phyloP scores from a whole-genome alignment of 2,113 vertebrate species.

The Stictonetta naevosa region DNA sequence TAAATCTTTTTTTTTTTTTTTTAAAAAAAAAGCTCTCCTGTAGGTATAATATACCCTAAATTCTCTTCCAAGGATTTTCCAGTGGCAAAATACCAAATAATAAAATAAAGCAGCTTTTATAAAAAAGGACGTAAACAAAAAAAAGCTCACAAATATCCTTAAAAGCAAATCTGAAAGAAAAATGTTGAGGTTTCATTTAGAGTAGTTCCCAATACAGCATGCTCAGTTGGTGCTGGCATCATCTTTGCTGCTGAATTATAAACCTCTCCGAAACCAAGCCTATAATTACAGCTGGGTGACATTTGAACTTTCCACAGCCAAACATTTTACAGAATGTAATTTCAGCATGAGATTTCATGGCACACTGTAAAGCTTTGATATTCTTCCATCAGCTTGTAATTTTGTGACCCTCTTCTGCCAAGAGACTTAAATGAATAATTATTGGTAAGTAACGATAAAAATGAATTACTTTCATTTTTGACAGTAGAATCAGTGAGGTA shows the following conservation, averaged over 20 bases:
- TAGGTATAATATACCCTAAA: neutral
- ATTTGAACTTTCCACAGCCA: slow-evolving; percentile 50
- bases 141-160: neutral
- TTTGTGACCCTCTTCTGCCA: neutral
- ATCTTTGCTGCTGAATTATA: slow-evolving; percentile 47
- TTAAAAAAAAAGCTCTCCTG: neutral
- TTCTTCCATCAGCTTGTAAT: neutral
- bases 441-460: slow-evolving; percentile 7
- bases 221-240: neutral
- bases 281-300: slow-evolving; percentile 54
- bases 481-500: neutral
- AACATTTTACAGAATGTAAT: slow-evolving; percentile 41
- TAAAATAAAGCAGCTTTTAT: neutral
- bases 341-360: slow-evolving; percentile 7
- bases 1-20: too few relatives aligned
- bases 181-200: neutral
- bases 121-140: neutral
- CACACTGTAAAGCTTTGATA: neutral
- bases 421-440: slow-evolving; percentile 16
- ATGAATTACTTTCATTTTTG: neutral
- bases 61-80: neutral
- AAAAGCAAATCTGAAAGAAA: neutral
- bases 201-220: neutral
- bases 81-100: neutral
- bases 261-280: slow-evolving; percentile 55